Percentiles rank a stretch among this genome's conserved stretches.
Evolutionary conservation across 2,113 vertebrate genomes (phyloP).

Genomic region (Pollimyrus isidori): DNA sequence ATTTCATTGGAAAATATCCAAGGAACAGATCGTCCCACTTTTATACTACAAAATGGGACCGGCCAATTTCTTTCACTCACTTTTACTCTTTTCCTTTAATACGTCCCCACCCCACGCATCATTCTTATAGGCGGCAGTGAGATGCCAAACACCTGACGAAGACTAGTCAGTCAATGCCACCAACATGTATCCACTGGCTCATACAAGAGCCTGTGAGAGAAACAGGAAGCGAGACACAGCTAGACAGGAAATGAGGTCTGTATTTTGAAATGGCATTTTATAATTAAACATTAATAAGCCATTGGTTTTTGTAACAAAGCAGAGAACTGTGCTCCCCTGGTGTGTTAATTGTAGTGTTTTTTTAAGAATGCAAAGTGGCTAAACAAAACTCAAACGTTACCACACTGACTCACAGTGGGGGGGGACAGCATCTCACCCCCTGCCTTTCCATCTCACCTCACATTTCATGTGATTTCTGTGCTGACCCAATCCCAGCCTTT

Average conservation of each 20-base stretch:
- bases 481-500: neutral
- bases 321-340: neutral
- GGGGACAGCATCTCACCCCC: neutral
- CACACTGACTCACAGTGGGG: neutral
- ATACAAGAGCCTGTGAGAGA: neutral
- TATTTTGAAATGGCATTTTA: neutral
- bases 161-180: neutral
- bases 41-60: conserved; percentile 62
- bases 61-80: conserved; percentile 42
- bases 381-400: neutral
- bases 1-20: conserved; percentile 71
- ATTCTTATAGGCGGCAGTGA: neutral
- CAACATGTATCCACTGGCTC: neutral
- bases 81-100: conserved; percentile 38
- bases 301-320: neutral
- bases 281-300: neutral
- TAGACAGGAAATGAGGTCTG: neutral
- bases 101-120: conserved; percentile 36
- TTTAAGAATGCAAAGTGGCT: neutral
- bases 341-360: neutral
- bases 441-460: neutral
- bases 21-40: conserved; percentile 76
- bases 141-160: neutral
- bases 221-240: neutral
- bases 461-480: neutral